Evolutionary conservation across 2,888 invertebrate species (phyloP).

Genomic region (Cenopis cana): DNA sequence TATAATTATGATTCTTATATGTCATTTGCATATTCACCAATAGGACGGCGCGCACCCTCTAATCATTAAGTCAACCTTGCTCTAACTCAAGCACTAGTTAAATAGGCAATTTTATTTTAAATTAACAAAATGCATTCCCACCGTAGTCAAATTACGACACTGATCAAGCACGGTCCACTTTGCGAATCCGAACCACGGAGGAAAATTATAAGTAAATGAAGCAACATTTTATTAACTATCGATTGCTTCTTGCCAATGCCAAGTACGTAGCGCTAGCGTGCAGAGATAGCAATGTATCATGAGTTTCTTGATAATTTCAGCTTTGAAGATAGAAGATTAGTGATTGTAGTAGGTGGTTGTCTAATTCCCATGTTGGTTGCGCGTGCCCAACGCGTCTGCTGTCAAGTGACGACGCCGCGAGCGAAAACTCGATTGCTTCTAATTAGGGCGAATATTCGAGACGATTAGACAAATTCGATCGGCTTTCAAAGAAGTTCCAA

Average conservation of each 20-base stretch:
- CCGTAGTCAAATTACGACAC: constrained; percentile 59
- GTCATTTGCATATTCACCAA: constrained; percentile 25
- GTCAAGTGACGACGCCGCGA: constrained; percentile 70
- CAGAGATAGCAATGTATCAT: constrained; percentile 49
- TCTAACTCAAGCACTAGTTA: constrained; percentile 58
- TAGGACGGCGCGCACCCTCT: constrained; percentile 42
- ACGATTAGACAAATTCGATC: constrained; percentile 56
- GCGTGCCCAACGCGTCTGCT: constrained; percentile 69
- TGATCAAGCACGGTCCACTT: constrained; percentile 35
- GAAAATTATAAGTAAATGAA: background rate
- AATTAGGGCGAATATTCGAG: constrained; percentile 69
- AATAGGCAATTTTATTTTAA: constrained; percentile 62
- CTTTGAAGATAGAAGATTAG: constrained; percentile 32
- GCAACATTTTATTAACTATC: background rate
- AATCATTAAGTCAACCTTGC: constrained; percentile 61
- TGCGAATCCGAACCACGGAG: constrained; percentile 29
- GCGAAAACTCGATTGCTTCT: constrained; percentile 57
- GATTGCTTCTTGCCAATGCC: background rate
- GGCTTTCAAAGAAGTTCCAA: constrained; percentile 53
- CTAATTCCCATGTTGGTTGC: constrained; percentile 58
- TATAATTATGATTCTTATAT: background rate
- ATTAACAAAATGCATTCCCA: constrained; percentile 60
- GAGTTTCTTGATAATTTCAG: background rate
- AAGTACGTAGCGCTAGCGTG: constrained; percentile 21
- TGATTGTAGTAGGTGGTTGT: constrained; percentile 57